Evolutionary conservation across 2,797 vertebrate genomes (phyloP).

Genomic region (Chromis chromis): DNA sequence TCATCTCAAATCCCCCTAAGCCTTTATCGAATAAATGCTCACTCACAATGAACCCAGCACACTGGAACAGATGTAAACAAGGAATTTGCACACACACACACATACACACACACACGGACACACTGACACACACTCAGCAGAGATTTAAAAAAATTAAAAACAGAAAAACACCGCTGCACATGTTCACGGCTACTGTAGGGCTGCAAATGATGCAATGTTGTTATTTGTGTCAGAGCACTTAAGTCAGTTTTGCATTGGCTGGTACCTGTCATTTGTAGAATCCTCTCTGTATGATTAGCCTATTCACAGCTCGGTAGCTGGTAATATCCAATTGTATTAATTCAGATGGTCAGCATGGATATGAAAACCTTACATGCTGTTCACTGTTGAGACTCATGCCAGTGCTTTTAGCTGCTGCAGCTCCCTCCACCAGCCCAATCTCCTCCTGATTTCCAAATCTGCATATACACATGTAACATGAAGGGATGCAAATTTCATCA

Average conservation of each 20-base stretch:
- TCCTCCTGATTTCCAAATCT: too few species aligned
- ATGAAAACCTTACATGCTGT: background rate
- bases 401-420: background rate
- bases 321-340: background rate
- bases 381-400: background rate
- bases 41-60: slow-evolving; percentile 54
- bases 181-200: background rate
- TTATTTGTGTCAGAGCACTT: background rate
- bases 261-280: background rate
- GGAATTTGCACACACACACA: slow-evolving; percentile 12
- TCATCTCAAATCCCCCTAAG: slow-evolving; percentile 73
- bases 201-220: slow-evolving; percentile 8
- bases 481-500: too few species aligned
- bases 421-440: background rate
- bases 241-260: background rate
- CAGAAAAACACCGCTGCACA: slow-evolving; percentile 10
- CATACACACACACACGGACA: background rate
- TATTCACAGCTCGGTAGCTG: background rate
- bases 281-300: background rate
- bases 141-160: slow-evolving; percentile 17
- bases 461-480: too few species aligned
- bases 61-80: slow-evolving; percentile 69
- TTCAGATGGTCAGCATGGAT: background rate
- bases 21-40: slow-evolving; percentile 70
- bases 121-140: background rate